Percentiles rank a stretch among this genome's conserved stretches.
Evolutionary conservation across 35 echinoderm and acorn worm species (phyloP).

Genomic region (Ptychodera flava): DNA sequence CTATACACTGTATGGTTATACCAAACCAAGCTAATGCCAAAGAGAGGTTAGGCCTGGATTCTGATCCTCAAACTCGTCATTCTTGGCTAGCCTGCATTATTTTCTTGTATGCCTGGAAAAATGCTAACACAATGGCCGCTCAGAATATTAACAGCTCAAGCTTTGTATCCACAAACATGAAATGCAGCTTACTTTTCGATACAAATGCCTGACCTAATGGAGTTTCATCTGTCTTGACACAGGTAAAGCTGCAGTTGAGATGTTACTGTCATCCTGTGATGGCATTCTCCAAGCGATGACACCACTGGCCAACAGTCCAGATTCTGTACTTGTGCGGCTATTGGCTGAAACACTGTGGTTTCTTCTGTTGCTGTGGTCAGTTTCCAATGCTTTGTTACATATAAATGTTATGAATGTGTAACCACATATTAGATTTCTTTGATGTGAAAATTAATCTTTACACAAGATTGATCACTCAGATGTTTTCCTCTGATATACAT

Average conservation of each 20-base stretch:
- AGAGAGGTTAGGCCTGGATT: not conserved
- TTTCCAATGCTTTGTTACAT: not conserved
- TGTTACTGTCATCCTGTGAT: conserved; percentile 33
- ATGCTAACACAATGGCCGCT: no score
- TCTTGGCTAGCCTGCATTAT: no score
- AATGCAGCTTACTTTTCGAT: no score
- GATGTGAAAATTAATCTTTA: no score
- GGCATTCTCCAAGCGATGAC: conserved; percentile 29
- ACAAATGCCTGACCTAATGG: no score
- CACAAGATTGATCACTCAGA: no score
- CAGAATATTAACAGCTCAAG: no score
- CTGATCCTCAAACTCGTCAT: not conserved
- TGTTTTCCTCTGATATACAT: no score
- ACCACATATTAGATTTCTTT: no score
- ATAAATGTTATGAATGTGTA: no score
- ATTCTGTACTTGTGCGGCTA: conserved; percentile 21
- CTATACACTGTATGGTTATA: not conserved
- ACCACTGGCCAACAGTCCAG: conserved; percentile 12
- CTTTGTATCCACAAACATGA: no score
- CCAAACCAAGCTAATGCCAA: not conserved
- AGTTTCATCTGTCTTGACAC: not conserved
- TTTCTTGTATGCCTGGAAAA: no score
- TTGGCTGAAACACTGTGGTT: conserved; percentile 52
- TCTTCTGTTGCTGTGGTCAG: conserved; percentile 43
- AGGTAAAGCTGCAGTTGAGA: conserved; percentile 37